Evolutionary conservation across 2,888 invertebrate species (phyloP), one percentile per base, ranked within the genome.

Genomic region (Lypha dubia): DNA sequence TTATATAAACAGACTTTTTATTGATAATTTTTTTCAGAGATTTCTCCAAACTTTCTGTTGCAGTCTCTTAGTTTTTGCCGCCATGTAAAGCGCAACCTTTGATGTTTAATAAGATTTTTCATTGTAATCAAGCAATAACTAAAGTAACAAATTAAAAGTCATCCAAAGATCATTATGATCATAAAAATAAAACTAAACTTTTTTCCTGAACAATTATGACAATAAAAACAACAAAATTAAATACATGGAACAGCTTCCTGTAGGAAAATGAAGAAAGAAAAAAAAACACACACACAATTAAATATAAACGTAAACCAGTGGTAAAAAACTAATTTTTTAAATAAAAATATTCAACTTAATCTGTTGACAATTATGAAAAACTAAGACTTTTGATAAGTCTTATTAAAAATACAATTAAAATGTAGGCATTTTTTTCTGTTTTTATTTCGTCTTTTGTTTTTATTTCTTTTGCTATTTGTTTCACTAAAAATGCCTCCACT

Each of bases 341-440:
- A 41, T 2, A 13, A 38, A 20, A 22, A 38, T 38, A 51, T 9
- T 38, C 24, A 20, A n/a, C n/a, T 41, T 46, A 35, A 63, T 20
- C 20, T 22, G 32, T 75, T 70, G 35, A 56, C 65, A 70, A 56
- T 49, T 70, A 70, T 63, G 20, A 70, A 75, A 75, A 51, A 46
- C 1, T 28, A 38, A 68, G 51, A 17, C 56, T 24, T 74, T 74
- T 75, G 51, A 75, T 58, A 63, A 63, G 22, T 82, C 75, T 82
- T 63, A 76, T 82, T 76, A 82, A 82, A 82, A 82, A 76, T 76
- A 82, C 81, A 82, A 76, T 82, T 82, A 82, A 82, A 82, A 76
- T 81, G 44, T 80, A 58, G 13, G 9, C 13, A 20, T 58, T 58
- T 79, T 79, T 73, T 41, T 32, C 7, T 32, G 32, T 32, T 32